phyloP scores from a whole-genome alignment of 2,113 vertebrate species.

The Elanus axillaris region DNA sequence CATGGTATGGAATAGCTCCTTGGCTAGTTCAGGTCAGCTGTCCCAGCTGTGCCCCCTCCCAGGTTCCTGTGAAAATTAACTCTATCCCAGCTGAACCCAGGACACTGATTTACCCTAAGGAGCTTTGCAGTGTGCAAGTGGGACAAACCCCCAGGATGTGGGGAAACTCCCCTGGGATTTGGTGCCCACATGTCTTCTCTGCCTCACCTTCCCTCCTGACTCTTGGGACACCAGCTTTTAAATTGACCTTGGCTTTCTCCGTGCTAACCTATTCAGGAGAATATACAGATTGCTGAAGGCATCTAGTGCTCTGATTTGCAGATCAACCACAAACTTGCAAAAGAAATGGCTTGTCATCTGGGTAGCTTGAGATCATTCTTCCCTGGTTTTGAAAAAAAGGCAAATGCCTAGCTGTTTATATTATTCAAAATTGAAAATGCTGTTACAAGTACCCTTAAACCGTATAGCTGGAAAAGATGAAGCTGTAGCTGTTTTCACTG shows the following conservation, averaged over 20 bases:
- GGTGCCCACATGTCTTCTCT: not conserved
- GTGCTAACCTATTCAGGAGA: not conserved
- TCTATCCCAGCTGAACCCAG: too few species aligned
- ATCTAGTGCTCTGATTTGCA: not conserved
- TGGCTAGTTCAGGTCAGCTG: too few species aligned
- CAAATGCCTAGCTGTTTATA: not conserved
- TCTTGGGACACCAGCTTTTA: not conserved
- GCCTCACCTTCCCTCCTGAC: not conserved
- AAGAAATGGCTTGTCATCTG: not conserved
- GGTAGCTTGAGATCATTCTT: not conserved
- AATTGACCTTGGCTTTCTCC: not conserved
- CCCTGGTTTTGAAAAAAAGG: not conserved
- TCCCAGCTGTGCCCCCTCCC: too few species aligned
- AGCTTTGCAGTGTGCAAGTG: not conserved
- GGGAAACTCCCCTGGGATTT: not conserved
- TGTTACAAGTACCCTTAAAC: not conserved
- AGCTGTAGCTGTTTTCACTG: not conserved
- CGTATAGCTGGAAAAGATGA: not conserved
- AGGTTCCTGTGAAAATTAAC: too few species aligned
- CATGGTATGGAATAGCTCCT: too few species aligned
- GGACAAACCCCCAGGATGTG: not conserved
- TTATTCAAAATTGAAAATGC: not conserved
- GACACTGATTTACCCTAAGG: not conserved
- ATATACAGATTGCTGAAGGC: not conserved
- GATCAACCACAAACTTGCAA: not conserved